Base-by-base conservation (phyloP, 1,140 invertebrate genomes). In the Rhyacophila brunnea region DNA sequence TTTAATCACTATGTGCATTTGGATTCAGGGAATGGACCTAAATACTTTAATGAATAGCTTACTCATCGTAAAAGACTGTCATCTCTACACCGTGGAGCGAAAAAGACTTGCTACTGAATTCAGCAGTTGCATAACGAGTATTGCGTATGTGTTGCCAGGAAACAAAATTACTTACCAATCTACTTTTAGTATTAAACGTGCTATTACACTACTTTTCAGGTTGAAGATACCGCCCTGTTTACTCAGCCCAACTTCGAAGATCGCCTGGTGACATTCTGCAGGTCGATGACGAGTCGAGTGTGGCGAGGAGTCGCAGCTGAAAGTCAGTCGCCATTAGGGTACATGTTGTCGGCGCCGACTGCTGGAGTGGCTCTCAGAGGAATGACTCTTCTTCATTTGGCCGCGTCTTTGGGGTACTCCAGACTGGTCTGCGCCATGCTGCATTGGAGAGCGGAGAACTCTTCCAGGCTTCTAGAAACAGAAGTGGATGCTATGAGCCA, bases 401-500 rank as follows among this genome's bases (percentile, higher is more conserved):
- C 93, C 23, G 92, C 95, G 1, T 90, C 89, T 20, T 78, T 96
- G 43, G 93, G 93, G 1, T 95, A 92, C 68, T 86, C 88, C 1
- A 85, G 89, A 65, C 76, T 92, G 36, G 88, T 92, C 17, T 91
- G 89, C 62, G 87, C 88, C 3, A 80, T 96, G 68, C 77, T 95
- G 34, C 87, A 91, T 62, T 95, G 93, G 93, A 84, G 90, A 60
- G 82, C 90, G 9, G 92, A 95, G 73, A 94, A 93, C 77, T 89
- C 89, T 36, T 92, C 90, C 66, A 81, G 88, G 66, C 82, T 94
- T 43, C 76, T 97, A 36, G 92, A 96, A 70, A 87, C 88, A 18
- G 94, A 98, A 80, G 88, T 97, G 3, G 93, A 97, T 80, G 90
- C 93, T 62, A 81, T 95, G 15, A 88, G 90, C 67, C 86, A 91